Conservation (phyloP, 2,113 vertebrate species). For the Gracilinanus agilis region DNA sequence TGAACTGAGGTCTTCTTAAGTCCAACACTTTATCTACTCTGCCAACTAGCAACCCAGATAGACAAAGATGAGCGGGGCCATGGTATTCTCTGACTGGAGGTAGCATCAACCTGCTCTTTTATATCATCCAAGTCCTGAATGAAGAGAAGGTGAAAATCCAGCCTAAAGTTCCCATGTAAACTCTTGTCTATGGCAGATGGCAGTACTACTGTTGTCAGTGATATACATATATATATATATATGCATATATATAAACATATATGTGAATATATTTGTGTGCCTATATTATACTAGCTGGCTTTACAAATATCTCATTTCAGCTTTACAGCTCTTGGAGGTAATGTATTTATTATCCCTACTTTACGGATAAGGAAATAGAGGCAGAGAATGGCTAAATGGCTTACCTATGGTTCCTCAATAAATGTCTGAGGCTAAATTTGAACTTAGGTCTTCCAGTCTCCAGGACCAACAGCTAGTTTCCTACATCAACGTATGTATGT, state of each 20-base stretch:
- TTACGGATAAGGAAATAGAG: background rate
- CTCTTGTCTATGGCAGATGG: background rate
- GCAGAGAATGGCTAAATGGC: background rate
- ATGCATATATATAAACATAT: background rate
- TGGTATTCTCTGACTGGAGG: background rate
- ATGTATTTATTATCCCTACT: background rate
- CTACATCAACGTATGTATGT: background rate
- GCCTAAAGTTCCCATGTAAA: background rate
- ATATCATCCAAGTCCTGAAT: background rate
- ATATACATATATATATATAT: background rate
- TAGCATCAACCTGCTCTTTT: background rate
- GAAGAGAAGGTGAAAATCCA: background rate
- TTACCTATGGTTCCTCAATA: background rate
- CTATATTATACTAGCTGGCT: background rate
- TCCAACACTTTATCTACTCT: fast-evolving
- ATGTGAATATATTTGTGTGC: background rate
- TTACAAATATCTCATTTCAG: background rate
- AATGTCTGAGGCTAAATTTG: background rate
- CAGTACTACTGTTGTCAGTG: background rate
- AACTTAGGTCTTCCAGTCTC: background rate
- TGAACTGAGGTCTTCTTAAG: too few species aligned
- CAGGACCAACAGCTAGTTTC: background rate
- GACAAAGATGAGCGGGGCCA: background rate
- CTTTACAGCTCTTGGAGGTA: background rate
- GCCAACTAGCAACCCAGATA: background rate